Evolutionary conservation across 2,113 vertebrate genomes (phyloP).

Genomic region (Myiozetetes cayanensis): DNA sequence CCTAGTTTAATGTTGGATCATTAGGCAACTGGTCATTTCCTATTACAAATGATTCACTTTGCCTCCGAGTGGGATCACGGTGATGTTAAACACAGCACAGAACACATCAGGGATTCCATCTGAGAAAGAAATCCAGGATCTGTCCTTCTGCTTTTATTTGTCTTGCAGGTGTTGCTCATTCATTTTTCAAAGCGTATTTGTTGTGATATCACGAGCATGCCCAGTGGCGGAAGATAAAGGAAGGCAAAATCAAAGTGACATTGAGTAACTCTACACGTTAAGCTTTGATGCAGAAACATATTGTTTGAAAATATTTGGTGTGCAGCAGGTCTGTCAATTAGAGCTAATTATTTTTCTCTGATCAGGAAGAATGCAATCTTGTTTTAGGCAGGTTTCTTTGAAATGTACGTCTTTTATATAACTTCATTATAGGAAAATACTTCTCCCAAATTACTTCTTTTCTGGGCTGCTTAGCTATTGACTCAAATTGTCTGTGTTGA

Average conservation of each 20-base stretch:
- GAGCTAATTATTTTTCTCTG: conserved; percentile 68
- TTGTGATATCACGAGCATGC: conserved; percentile 10
- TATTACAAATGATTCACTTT: neutral
- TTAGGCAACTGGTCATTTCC: neutral
- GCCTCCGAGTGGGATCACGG: neutral
- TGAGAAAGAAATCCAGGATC: neutral
- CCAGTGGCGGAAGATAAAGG: conserved; percentile 39
- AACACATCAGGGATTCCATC: neutral
- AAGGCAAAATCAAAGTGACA: conserved; percentile 64
- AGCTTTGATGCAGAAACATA: conserved; percentile 63
- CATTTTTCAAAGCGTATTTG: conserved; percentile 34
- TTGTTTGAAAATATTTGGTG: conserved; percentile 60
- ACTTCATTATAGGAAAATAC: conserved; percentile 67
- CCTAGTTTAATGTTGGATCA: neutral
- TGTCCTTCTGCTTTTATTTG: conserved; percentile 23
- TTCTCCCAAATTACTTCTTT: conserved; percentile 66
- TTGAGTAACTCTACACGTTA: conserved; percentile 26
- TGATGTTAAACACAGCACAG: neutral
- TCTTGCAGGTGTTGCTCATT: conserved; percentile 40
- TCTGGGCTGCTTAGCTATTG: conserved; percentile 63
- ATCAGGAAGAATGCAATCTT: conserved; percentile 62
- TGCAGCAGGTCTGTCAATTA: conserved; percentile 61
- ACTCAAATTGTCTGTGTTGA: conserved; percentile 67
- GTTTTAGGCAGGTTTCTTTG: conserved; percentile 63
- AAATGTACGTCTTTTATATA: conserved; percentile 59